Evolutionary conservation across 1,140 invertebrate genomes (phyloP).

Genomic region (Leucophenga varia): DNA sequence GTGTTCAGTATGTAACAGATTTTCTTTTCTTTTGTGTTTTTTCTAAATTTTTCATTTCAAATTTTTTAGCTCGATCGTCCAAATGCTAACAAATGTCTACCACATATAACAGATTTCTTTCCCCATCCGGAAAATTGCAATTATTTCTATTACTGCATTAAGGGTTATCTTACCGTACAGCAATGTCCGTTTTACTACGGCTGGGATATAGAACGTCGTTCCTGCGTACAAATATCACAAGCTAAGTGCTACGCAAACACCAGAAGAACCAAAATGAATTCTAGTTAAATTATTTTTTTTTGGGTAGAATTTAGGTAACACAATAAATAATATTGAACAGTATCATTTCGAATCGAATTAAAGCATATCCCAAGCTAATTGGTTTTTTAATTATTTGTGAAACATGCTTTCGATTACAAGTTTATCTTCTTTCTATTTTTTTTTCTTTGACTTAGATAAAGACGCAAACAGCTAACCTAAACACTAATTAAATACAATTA

Average conservation of each 20-base stretch:
- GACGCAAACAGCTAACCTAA: too few species aligned
- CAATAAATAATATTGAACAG: too few species aligned
- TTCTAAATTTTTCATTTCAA: not conserved
- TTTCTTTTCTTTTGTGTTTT: slow-evolving; percentile 5
- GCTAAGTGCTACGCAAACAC: slow-evolving; percentile 42
- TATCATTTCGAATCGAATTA: too few species aligned
- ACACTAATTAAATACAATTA: too few species aligned
- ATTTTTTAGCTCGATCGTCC: slow-evolving; percentile 26
- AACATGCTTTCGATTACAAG: too few species aligned
- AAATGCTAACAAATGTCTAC: slow-evolving; percentile 37
- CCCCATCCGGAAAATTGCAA: slow-evolving; percentile 49
- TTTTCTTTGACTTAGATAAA: too few species aligned
- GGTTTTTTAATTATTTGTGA: too few species aligned
- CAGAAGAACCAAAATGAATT: too few species aligned
- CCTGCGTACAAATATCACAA: slow-evolving; percentile 40
- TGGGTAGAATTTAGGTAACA: too few species aligned
- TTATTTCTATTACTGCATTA: slow-evolving; percentile 53
- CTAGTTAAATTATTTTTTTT: too few species aligned
- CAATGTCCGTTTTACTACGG: slow-evolving; percentile 52
- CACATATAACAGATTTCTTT: slow-evolving; percentile 45
- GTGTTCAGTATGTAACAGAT: slow-evolving; percentile 31
- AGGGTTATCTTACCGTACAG: slow-evolving; percentile 44
- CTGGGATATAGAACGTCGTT: slow-evolving; percentile 42
- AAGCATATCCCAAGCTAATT: too few species aligned
- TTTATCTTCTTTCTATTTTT: too few species aligned